Evolutionary conservation across 2,888 invertebrate genomes (phyloP).

Genomic region (Augochlorella aurata): DNA sequence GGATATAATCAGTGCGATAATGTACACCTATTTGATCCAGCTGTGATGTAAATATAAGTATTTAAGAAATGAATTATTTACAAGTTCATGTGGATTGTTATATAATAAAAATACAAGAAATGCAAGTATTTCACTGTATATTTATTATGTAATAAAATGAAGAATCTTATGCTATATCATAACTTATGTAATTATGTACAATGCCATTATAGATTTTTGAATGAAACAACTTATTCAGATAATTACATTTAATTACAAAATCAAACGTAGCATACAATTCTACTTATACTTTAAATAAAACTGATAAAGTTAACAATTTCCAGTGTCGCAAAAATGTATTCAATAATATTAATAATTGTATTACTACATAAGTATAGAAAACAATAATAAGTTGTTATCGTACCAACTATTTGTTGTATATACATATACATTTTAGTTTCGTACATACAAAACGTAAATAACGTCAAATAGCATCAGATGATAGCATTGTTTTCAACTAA

Average conservation of each 20-base stretch:
- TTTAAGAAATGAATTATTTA: neutral
- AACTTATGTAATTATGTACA: constrained; percentile 63
- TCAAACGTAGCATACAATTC: constrained; percentile 26
- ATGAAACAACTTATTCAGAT: constrained; percentile 20
- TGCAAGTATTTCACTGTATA: constrained; percentile 41
- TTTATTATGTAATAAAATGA: constrained; percentile 35
- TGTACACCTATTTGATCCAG: constrained; percentile 19
- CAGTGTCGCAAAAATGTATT: neutral
- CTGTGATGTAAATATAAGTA: constrained; percentile 49
- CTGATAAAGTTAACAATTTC: constrained; percentile 10
- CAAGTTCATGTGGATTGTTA: constrained; percentile 42
- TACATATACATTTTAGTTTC: constrained; percentile 39
- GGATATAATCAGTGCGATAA: constrained; percentile 2
- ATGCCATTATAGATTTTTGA: constrained; percentile 38
- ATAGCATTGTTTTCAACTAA: constrained; percentile 13
- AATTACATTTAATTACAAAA: constrained; percentile 26
- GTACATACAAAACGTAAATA: constrained; percentile 55
- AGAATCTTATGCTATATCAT: constrained; percentile 31
- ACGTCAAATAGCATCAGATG: constrained; percentile 37
- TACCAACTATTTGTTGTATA: constrained; percentile 40
- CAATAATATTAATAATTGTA: constrained; percentile 1
- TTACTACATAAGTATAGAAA: neutral
- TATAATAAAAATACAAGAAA: constrained; percentile 29
- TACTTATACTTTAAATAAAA: constrained; percentile 29
- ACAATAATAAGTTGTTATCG: constrained; percentile 10